These are phyloP conservation scores for Arion vulgaris DNA, from an alignment of 1,140 invertebrate species.

Conservation along the genomic window DNA sequence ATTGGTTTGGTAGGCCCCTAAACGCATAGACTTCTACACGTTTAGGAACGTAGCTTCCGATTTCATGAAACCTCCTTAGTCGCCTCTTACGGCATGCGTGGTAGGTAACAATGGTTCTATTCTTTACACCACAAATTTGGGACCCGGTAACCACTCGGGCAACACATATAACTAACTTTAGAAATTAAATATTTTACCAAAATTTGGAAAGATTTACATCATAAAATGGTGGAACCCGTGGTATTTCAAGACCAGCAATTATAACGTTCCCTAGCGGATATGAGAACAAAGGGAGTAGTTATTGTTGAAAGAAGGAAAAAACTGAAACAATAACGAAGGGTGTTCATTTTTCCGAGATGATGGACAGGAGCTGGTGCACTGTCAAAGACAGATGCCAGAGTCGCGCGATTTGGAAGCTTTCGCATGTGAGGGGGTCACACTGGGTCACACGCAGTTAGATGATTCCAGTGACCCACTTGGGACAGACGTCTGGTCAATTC, in stretches of 20 bases:
- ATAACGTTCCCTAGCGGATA: background rate
- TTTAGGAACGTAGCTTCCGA: too few relatives aligned
- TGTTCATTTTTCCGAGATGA: slow-evolving; percentile 7
- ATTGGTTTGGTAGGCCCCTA: too few relatives aligned
- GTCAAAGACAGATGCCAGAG: slow-evolving; percentile 23
- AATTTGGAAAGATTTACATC: background rate
- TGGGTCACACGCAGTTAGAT: background rate
- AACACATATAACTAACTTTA: too few relatives aligned
- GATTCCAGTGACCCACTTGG: too few relatives aligned
- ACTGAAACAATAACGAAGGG: background rate
- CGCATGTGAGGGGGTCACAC: background rate
- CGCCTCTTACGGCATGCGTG: too few relatives aligned
- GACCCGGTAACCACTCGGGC: too few relatives aligned
- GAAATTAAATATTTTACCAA: too few relatives aligned
- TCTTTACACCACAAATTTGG: too few relatives aligned
- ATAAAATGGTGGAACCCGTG: background rate
- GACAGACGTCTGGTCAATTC: too few relatives aligned
- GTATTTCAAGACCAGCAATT: background rate
- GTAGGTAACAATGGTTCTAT: too few relatives aligned
- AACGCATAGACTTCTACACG: too few relatives aligned
- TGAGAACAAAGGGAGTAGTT: background rate
- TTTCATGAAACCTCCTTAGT: too few relatives aligned
- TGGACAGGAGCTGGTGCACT: background rate
- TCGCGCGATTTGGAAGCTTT: background rate
- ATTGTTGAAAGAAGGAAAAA: background rate